Base-by-base conservation (phyloP, 1,140 invertebrate species). In the Philopotamus ludificatus region DNA sequence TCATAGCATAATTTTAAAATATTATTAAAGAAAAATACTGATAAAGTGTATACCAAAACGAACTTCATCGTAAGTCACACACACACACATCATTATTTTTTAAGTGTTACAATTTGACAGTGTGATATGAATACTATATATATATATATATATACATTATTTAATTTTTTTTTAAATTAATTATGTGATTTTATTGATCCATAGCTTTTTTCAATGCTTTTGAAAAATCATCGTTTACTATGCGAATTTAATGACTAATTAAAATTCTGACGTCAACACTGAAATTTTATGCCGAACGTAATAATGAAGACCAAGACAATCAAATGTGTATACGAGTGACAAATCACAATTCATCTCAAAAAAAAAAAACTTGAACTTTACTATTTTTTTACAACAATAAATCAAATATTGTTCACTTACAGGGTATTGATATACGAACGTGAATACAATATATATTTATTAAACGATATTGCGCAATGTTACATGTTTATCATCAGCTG, bases 261-360 rank as follows among this genome's bases (percentile, higher is more conserved):
- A n/a, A n/a, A n/a, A n/a, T n/a, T n/a, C n/a, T n/a, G n/a, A n/a
- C n/a, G n/a, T n/a, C n/a, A n/a, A n/a, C n/a, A n/a, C n/a, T n/a
- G n/a, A n/a, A n/a, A n/a, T 44, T 2, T 2, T 15, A 44, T 44
- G n/a, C 41, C 18, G 41, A 15, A 44, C 18, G 18, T 15, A 20
- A 50, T 1, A 4, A 34, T 21, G 45, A 55, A 59, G 63, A 65
- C 63, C 55, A 65, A 59, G 63, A 65, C 63, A 65, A 65, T 65
- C 63, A 65, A 65, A 57, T 55, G n/a, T 60, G 63, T 65, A 65
- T 65, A 65, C 63, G 63, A 65, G 47, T 51, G 42, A 65, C 54
- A 65, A 65, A 65, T 65, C 63, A 65, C 47, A 42, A 47, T 28
- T 25, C 9, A 16, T 16, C 39, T 57, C 4, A 1, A 25, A n/a